Evolutionary conservation across 2,888 invertebrate species (phyloP).

Genomic region (Macaria notata): DNA sequence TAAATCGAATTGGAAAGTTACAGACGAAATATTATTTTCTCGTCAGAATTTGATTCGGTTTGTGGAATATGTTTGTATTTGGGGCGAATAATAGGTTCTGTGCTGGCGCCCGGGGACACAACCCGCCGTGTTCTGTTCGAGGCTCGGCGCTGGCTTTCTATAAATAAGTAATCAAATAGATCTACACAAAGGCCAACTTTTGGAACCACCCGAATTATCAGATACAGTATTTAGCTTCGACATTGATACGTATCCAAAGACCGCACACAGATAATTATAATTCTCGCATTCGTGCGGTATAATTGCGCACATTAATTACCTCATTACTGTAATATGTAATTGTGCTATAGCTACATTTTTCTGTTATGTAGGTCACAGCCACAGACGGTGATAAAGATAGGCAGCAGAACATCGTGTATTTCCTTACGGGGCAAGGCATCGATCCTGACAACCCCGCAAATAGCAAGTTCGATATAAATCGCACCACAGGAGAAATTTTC

Average conservation of each 20-base stretch:
- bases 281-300: background rate
- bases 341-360: slow-evolving; percentile 17
- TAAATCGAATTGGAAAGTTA: slow-evolving; percentile 28
- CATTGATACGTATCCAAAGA: slow-evolving; percentile 6
- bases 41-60: slow-evolving; percentile 35
- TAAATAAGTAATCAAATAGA: slow-evolving; percentile 32
- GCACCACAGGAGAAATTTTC: slow-evolving; percentile 97
- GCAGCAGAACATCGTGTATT: slow-evolving; percentile 97
- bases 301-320: background rate
- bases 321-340: slow-evolving; percentile 1
- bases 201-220: slow-evolving; percentile 11
- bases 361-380: slow-evolving; percentile 90
- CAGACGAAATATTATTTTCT: slow-evolving; percentile 26
- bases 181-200: slow-evolving; percentile 49
- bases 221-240: slow-evolving; percentile 9
- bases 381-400: slow-evolving; percentile 98
- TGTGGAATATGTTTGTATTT: slow-evolving; percentile 40
- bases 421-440: slow-evolving; percentile 96
- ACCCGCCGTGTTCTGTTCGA: slow-evolving; percentile 28
- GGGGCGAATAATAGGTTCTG: slow-evolving; percentile 30
- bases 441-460: slow-evolving; percentile 97
- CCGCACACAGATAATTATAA: background rate
- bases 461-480: slow-evolving; percentile 98
- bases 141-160: slow-evolving; percentile 36
- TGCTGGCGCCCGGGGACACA: slow-evolving; percentile 34